A percentile compares a stretch with the other conserved stretches of the same genome.
Conservation (phyloP, 2,888 invertebrate species). For the Fragum sueziense region DNA sequence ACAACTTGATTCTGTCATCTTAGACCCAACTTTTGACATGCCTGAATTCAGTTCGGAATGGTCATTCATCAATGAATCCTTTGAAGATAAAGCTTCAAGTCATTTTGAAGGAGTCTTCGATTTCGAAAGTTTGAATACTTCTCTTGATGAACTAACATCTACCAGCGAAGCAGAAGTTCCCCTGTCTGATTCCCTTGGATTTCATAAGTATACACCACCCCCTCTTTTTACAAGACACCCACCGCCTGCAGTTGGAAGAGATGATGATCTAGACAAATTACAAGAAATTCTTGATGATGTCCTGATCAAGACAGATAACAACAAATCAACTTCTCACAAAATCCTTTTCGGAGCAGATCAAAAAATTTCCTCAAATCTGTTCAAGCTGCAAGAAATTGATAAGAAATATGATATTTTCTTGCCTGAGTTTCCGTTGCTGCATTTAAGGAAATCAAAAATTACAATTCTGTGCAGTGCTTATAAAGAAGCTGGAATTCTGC, state of each 20-base stretch:
- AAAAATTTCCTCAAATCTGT: conserved; percentile 38
- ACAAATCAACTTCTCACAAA: neutral
- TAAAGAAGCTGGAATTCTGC: conserved; percentile 43
- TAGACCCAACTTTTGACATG: too few species aligned
- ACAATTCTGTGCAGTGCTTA: conserved; percentile 49
- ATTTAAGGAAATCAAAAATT: conserved; percentile 51
- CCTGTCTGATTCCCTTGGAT: neutral
- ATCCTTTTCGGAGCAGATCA: conserved; percentile 47
- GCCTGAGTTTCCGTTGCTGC: conserved; percentile 44
- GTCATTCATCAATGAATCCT: too few species aligned
- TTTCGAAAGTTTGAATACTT: too few species aligned
- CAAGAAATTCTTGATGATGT: conserved; percentile 49
- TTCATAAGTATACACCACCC: conserved; percentile 30
- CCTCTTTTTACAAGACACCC: conserved; percentile 49
- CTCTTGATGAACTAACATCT: too few species aligned
- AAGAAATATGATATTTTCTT: conserved; percentile 31
- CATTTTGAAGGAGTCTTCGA: too few species aligned
- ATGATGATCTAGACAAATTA: conserved; percentile 45
- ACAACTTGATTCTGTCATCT: too few species aligned
- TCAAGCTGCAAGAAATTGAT: neutral
- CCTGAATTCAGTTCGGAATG: too few species aligned
- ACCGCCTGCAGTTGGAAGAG: conserved; percentile 54
- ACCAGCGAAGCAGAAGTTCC: too few species aligned
- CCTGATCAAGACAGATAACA: conserved; percentile 38
- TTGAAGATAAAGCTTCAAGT: too few species aligned